These are phyloP conservation scores for Myiothlypis chrysogaster DNA, from an alignment of 2,797 vertebrate genomes.

Conservation along the genomic window DNA sequence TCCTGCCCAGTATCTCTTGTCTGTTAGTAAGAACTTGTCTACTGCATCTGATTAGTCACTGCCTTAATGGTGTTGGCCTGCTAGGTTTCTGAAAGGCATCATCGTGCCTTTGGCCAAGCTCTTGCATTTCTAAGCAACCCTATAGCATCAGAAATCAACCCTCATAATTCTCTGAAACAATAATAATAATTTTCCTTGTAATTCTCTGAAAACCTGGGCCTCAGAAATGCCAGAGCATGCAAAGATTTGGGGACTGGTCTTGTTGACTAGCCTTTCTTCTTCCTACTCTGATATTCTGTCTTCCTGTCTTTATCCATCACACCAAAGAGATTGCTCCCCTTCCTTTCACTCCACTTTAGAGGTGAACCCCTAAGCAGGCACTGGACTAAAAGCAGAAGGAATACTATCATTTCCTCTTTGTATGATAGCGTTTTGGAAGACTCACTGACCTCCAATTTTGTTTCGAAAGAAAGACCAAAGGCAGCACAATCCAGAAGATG, in stretches of 20 bases:
- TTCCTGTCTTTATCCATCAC: neutral
- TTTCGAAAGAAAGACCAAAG: neutral
- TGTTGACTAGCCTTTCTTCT: neutral
- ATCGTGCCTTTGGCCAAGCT: neutral
- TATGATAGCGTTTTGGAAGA: neutral
- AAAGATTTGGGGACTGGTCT: neutral
- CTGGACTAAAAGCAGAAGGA: neutral
- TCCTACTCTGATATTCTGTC: neutral
- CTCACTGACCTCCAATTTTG: neutral
- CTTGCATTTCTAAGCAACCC: neutral
- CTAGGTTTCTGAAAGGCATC: neutral
- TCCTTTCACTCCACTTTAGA: neutral
- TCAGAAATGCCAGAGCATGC: neutral
- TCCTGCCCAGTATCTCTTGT: neutral
- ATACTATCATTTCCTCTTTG: neutral
- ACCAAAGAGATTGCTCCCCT: neutral
- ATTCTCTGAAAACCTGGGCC: neutral
- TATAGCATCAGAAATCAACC: neutral
- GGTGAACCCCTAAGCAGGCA: neutral
- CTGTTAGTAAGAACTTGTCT: neutral
- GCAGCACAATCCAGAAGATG: neutral
- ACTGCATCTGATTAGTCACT: neutral
- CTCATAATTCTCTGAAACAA: neutral
- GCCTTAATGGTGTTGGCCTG: neutral
- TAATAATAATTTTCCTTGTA: neutral